phyloP scores from a whole-genome alignment of 2,888 invertebrate species.

The Diogma glabrata region DNA sequence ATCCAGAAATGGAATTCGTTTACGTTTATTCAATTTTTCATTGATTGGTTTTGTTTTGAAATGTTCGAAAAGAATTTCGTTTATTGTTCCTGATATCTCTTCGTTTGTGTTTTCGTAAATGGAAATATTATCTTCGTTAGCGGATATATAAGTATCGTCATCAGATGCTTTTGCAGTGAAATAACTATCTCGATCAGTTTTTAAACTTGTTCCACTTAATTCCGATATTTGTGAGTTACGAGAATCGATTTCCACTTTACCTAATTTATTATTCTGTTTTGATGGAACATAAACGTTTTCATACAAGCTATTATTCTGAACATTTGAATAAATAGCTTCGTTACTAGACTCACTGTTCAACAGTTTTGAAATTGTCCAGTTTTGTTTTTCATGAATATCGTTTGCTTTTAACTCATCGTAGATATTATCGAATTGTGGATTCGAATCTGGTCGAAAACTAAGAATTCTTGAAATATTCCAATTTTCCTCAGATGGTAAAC shows the following conservation, averaged over 20 bases:
- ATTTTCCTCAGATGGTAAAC: not conserved
- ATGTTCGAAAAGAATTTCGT: conserved; percentile 1
- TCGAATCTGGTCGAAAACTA: too few relatives aligned
- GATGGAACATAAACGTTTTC: too few relatives aligned
- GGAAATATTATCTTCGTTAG: not conserved
- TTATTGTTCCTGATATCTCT: not conserved
- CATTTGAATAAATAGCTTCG: too few relatives aligned
- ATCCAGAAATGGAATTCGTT: not conserved
- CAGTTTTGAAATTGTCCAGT: too few relatives aligned
- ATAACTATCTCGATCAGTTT: conserved; percentile 8
- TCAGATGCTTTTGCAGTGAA: not conserved
- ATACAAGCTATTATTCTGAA: not conserved
- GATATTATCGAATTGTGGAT: too few relatives aligned
- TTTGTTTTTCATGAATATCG: too few relatives aligned
- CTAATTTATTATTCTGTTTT: not conserved
- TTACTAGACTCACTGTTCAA: too few relatives aligned
- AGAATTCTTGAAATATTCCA: not conserved
- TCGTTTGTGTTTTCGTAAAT: not conserved
- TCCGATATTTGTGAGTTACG: not conserved
- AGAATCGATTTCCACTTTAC: too few relatives aligned
- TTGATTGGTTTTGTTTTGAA: not conserved
- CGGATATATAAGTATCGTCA: not conserved
- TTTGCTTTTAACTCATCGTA: conserved; percentile 1
- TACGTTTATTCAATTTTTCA: conserved; percentile 2
- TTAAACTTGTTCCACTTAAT: not conserved